Conservation (phyloP, 2,797 vertebrate species). For the Staurois parvus region DNA sequence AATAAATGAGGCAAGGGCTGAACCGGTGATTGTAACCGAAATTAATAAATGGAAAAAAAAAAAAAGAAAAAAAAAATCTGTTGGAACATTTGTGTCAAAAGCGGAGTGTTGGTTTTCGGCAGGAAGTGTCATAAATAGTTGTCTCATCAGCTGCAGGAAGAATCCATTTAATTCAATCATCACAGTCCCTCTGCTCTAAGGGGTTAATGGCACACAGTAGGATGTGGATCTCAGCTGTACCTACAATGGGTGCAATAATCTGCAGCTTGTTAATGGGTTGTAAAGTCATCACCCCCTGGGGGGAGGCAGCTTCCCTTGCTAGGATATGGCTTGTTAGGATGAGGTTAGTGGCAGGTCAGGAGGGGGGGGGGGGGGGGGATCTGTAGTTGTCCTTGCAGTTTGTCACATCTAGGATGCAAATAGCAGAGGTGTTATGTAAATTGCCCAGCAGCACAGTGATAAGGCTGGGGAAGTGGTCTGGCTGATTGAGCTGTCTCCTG, state of each 20-base stretch:
- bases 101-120: neutral
- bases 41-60: too few species aligned
- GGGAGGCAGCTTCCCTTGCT: neutral
- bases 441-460: neutral
- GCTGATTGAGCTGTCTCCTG: neutral
- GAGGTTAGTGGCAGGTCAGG: slow-evolving; percentile 51
- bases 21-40: too few species aligned
- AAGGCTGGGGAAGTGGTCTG: slow-evolving; percentile 1
- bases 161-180: slow-evolving; percentile 25
- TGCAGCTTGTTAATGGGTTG: slow-evolving; percentile 41
- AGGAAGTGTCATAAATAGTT: neutral
- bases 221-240: neutral
- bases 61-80: too few species aligned
- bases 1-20: too few species aligned
- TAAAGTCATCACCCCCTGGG: slow-evolving; percentile 39
- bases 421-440: slow-evolving; percentile 43
- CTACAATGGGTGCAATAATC: neutral
- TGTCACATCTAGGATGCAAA: slow-evolving; percentile 40
- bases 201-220: neutral
- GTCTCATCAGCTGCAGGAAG: slow-evolving; percentile 1
- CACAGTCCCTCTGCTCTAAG: neutral
- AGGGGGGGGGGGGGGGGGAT: too few species aligned
- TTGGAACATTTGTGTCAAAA: neutral
- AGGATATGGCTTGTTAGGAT: slow-evolving; percentile 10
- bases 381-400: neutral